Conservation (phyloP, 2,888 invertebrate species). For the Epiblema foenella region DNA sequence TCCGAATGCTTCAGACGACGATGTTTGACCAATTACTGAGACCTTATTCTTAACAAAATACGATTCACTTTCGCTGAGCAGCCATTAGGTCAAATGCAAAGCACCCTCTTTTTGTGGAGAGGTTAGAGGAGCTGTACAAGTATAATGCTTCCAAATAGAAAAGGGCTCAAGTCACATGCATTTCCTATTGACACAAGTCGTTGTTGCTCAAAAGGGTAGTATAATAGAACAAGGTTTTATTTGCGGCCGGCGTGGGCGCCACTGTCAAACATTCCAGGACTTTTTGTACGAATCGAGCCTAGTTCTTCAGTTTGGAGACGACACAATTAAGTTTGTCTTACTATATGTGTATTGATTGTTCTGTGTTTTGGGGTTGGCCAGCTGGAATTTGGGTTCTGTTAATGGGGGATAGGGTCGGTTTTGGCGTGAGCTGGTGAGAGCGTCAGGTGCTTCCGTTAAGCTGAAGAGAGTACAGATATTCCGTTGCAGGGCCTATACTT, state of each 20-base stretch:
- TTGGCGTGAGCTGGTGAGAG: neutral
- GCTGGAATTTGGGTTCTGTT: slow-evolving; percentile 20
- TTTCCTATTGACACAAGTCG: neutral
- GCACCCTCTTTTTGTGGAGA: slow-evolving; percentile 34
- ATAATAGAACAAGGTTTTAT: slow-evolving; percentile 14
- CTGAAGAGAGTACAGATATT: slow-evolving; percentile 5
- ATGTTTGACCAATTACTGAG: neutral
- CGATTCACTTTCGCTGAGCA: slow-evolving; percentile 1
- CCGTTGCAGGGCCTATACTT: neutral
- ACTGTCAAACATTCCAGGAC: neutral
- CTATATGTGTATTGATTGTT: slow-evolving; percentile 38
- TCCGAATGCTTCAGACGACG: slow-evolving; percentile 21
- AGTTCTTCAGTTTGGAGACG: slow-evolving; percentile 13
- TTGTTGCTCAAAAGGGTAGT: neutral
- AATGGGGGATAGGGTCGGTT: neutral
- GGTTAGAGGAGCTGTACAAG: slow-evolving; percentile 24
- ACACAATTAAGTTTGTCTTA: slow-evolving; percentile 13
- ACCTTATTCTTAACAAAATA: neutral
- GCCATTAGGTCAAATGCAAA: slow-evolving; percentile 27
- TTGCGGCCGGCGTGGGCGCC: slow-evolving; percentile 1
- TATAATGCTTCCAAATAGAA: slow-evolving; percentile 5
- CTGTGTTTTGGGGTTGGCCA: slow-evolving; percentile 13
- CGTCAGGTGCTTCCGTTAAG: slow-evolving; percentile 23
- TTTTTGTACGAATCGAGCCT: neutral
- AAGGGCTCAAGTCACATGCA: neutral